phyloP scores from a whole-genome alignment of 2,797 vertebrate species.

The Cottoperca gobio region DNA sequence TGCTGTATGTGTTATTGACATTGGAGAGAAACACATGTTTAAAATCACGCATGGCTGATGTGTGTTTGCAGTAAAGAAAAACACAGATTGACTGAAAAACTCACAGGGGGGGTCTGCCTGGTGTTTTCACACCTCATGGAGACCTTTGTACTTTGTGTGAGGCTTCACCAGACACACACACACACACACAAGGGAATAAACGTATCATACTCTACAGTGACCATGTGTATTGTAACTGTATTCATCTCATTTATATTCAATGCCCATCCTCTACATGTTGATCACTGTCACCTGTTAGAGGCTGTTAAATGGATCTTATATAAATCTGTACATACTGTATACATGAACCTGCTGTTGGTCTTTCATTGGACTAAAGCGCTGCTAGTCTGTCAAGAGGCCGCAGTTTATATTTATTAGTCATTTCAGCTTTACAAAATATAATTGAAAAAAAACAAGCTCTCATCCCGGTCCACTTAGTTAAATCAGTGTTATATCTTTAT shows the following conservation, averaged over 20 bases:
- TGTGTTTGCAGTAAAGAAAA: background rate
- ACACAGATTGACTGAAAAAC: constrained; percentile 1
- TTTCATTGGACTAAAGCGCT: background rate
- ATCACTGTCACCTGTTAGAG: constrained; percentile 1
- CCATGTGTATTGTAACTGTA: background rate
- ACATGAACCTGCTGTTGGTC: background rate
- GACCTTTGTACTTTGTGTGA: constrained; percentile 13
- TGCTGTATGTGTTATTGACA: background rate
- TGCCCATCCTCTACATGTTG: background rate
- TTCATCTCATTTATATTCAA: constrained; percentile 12
- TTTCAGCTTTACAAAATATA: background rate
- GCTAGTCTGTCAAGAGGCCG: background rate
- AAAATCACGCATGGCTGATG: background rate
- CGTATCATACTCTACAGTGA: background rate
- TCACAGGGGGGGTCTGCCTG: constrained; percentile 7
- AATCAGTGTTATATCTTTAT: background rate
- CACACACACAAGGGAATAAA: background rate
- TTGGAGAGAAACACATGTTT: background rate
- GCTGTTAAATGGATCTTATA: background rate
- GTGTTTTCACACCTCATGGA: constrained; percentile 11
- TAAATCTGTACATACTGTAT: background rate
- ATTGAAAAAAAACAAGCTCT: background rate
- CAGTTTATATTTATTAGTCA: background rate
- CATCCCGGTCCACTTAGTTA: background rate
- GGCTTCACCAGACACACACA: background rate